These are phyloP conservation scores for Chlamydotis undulata DNA, from an alignment of 2,113 vertebrate genomes.

Conservation along the genomic window DNA sequence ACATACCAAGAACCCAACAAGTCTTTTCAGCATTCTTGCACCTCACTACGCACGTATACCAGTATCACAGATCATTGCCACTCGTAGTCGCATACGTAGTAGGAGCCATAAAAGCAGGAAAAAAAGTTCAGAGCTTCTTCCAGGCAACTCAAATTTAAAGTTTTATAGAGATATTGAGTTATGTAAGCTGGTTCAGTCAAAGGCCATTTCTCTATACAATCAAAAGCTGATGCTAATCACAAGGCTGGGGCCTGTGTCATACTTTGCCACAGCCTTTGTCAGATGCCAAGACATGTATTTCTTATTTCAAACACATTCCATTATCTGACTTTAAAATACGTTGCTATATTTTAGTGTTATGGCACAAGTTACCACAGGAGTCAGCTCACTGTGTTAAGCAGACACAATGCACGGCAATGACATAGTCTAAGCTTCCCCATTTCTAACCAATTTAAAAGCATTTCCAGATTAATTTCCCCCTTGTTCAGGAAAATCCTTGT, in stretches of 20 bases:
- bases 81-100: background rate
- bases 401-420: background rate
- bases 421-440: background rate
- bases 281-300: background rate
- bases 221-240: background rate
- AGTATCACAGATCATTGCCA: background rate
- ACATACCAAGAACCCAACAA: background rate
- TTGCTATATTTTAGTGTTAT: background rate
- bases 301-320: background rate
- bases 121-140: background rate
- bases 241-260: background rate
- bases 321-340: background rate
- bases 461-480: background rate
- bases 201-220: background rate
- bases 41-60: rapidly evolving
- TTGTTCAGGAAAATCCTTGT: background rate
- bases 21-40: background rate
- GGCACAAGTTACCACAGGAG: background rate
- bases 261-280: background rate
- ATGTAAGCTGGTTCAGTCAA: background rate
- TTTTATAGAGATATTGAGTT: background rate
- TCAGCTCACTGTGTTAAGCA: background rate
- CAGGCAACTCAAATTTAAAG: background rate
- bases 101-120: background rate
- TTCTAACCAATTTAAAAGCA: background rate